phyloP scores from a whole-genome alignment of 2,888 invertebrate species.

The Zaprionus lineosus region DNA sequence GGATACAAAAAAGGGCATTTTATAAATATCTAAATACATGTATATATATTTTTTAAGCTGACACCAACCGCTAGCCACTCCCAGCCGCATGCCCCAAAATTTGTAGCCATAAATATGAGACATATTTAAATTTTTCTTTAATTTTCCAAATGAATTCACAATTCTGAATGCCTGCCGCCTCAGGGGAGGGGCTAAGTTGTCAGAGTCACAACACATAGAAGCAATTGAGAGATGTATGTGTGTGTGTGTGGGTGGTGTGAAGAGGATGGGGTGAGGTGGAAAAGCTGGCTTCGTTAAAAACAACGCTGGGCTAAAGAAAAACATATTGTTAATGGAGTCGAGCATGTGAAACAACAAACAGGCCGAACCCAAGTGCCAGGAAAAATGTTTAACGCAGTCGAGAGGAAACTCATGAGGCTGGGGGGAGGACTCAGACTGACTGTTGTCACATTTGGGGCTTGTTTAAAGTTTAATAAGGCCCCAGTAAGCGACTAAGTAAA shows the following conservation, averaged over 20 bases:
- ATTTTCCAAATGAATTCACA: slow-evolving; percentile 75
- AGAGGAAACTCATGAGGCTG: not conserved
- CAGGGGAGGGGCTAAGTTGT: slow-evolving; percentile 16
- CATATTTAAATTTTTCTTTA: slow-evolving; percentile 70
- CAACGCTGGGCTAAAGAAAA: slow-evolving; percentile 51
- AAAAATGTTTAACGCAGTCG: slow-evolving; percentile 7
- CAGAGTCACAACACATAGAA: slow-evolving; percentile 26
- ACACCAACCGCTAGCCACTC: not conserved
- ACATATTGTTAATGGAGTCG: slow-evolving; percentile 75
- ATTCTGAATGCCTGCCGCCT: slow-evolving; percentile 26
- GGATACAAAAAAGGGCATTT: slow-evolving; percentile 34
- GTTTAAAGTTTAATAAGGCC: slow-evolving; percentile 40
- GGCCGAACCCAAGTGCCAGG: slow-evolving; percentile 16
- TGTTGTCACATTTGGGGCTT: slow-evolving; percentile 2
- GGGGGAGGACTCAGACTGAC: not conserved
- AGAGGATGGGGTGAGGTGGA: slow-evolving; percentile 12
- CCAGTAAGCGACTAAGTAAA: slow-evolving; percentile 42
- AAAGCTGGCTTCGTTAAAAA: too few relatives aligned
- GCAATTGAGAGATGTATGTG: slow-evolving; percentile 32
- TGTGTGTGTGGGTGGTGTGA: not conserved
- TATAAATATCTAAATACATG: slow-evolving; percentile 26
- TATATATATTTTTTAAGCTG: slow-evolving; percentile 46
- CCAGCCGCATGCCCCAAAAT: slow-evolving; percentile 19
- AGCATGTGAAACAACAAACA: slow-evolving; percentile 74
- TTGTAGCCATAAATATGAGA: slow-evolving; percentile 63